These are phyloP conservation scores for Pseudomyrmex concolor DNA, from an alignment of 1,140 invertebrate genomes.

Conservation along the genomic window DNA sequence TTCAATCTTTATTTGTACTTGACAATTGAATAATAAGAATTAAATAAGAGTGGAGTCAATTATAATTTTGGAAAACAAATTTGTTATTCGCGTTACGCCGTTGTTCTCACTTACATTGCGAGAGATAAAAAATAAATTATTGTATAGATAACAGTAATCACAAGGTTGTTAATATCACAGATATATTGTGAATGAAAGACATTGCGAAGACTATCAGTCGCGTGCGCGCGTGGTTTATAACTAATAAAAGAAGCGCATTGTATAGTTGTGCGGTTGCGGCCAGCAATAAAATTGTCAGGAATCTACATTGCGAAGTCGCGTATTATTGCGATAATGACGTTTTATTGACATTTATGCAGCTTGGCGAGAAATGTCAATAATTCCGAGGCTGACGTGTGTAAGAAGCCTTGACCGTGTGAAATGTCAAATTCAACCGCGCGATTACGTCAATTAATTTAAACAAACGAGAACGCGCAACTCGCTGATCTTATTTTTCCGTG, in stretches of 20 bases:
- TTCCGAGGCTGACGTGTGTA: conserved; percentile 54
- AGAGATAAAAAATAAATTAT: not conserved
- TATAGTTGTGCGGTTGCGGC: not conserved
- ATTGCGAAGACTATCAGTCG: not conserved
- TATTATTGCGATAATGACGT: not conserved
- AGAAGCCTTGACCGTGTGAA: conserved; percentile 30
- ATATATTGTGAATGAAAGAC: conserved; percentile 6
- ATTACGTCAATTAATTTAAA: not conserved
- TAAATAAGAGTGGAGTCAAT: no score
- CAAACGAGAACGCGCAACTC: not conserved
- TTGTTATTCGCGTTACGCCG: no score
- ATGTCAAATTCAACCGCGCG: conserved; percentile 23
- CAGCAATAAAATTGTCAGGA: not conserved
- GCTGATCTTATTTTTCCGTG: no score
- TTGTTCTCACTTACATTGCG: no score
- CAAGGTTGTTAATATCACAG: not conserved
- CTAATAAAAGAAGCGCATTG: not conserved
- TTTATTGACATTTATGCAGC: conserved; percentile 19
- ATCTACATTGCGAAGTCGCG: not conserved
- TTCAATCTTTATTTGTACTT: no score
- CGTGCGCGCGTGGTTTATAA: no score
- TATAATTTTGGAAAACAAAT: no score
- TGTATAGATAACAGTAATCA: not conserved
- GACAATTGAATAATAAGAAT: no score
- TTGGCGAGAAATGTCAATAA: conserved; percentile 64